Evolutionary conservation across 2,888 invertebrate species (phyloP).

Genomic region (Polydrusus pterygomalis): DNA sequence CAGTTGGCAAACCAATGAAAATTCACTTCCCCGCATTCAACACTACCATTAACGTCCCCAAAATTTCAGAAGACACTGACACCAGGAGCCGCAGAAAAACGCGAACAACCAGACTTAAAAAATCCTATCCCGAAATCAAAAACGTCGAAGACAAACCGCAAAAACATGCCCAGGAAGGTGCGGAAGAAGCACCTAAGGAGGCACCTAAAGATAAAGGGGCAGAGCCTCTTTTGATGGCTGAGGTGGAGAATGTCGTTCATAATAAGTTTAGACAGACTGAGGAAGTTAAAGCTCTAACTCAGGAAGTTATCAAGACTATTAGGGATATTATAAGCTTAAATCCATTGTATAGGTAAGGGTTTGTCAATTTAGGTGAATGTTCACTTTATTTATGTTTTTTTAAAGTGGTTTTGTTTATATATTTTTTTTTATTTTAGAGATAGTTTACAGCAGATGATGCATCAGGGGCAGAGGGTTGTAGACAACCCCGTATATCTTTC

Average conservation of each 20-base stretch:
- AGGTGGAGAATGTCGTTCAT: constrained; percentile 93
- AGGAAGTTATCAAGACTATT: constrained; percentile 95
- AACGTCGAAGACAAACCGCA: constrained; percentile 51
- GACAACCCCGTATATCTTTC: constrained; percentile 99
- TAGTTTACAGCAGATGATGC: constrained; percentile 97
- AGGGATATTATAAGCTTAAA: constrained; percentile 98
- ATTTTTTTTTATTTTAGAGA: constrained; percentile 76
- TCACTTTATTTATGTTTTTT: too few relatives aligned
- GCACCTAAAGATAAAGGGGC: constrained; percentile 49
- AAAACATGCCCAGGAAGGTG: constrained; percentile 34
- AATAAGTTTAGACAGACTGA: constrained; percentile 93
- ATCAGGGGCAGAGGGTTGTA: constrained; percentile 96
- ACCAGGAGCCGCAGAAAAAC: constrained; percentile 75
- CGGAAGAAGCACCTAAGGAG: constrained; percentile 48
- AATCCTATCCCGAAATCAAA: constrained; percentile 59
- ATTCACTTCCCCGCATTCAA: constrained; percentile 90
- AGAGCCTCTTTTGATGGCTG: constrained; percentile 88
- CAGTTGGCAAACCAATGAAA: constrained; percentile 77
- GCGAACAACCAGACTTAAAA: constrained; percentile 68
- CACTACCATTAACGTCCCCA: constrained; percentile 82
- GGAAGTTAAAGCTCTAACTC: constrained; percentile 96
- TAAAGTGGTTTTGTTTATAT: not conserved
- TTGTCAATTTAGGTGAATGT: not conserved
- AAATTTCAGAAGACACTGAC: constrained; percentile 83
- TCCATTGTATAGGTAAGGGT: constrained; percentile 83